Conservation (phyloP, 2,797 vertebrate genomes). For the Galaxias olidus region DNA sequence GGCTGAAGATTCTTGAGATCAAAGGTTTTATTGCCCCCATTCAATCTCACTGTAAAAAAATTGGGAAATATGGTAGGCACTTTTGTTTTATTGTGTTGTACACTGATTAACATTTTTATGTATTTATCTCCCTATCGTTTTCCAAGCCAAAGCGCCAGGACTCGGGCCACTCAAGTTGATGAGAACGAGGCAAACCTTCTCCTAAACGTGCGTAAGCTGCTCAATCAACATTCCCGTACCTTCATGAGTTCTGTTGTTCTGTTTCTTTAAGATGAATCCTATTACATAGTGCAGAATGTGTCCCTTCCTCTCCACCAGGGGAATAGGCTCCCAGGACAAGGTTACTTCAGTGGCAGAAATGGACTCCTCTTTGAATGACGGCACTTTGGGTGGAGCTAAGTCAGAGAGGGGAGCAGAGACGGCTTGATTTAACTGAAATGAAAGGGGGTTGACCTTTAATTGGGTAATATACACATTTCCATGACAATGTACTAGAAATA, state of each 20-base stretch:
- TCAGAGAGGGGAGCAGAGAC: background rate
- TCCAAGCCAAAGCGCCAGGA: no score
- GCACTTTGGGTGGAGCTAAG: slow-evolving; percentile 61
- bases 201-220: no score
- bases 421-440: background rate
- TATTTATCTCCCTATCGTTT: no score
- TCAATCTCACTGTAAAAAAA: slow-evolving; percentile 55
- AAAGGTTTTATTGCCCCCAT: slow-evolving; percentile 17
- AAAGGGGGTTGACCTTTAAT: background rate
- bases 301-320: slow-evolving; percentile 48
- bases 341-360: slow-evolving; percentile 42
- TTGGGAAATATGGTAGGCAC: slow-evolving; percentile 1
- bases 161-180: no score
- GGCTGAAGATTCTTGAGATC: slow-evolving; percentile 45
- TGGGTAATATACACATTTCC: background rate
- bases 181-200: no score
- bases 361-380: slow-evolving; percentile 38
- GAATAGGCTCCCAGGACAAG: slow-evolving; percentile 62
- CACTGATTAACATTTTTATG: no score
- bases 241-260: slow-evolving; percentile 15
- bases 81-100: no score
- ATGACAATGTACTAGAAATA: slow-evolving; percentile 4
- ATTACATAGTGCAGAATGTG: slow-evolving; percentile 62
- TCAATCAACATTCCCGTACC: slow-evolving; percentile 37
- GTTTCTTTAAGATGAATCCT: slow-evolving; percentile 12